Evolutionary conservation across 2,113 vertebrate species (phyloP).

Genomic region (Craseonycteris thonglongyai): DNA sequence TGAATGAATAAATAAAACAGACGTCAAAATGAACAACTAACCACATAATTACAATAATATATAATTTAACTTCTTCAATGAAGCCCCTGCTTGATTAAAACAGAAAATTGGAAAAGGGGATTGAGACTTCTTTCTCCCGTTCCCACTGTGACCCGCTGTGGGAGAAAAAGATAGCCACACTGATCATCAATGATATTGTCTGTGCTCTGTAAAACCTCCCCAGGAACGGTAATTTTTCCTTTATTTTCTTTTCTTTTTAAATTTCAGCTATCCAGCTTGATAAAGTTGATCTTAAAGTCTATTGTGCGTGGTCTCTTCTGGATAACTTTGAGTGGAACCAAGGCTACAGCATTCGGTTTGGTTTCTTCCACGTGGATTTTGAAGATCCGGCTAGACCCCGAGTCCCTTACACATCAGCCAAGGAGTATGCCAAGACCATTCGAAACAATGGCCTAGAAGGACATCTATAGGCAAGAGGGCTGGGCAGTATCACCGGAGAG

Average conservation of each 20-base stretch:
- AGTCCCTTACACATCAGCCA: slow-evolving; percentile 80
- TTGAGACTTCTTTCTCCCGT: neutral
- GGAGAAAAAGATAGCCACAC: neutral
- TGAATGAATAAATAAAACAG: neutral
- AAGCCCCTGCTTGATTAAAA: neutral
- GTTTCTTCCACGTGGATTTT: slow-evolving; percentile 85
- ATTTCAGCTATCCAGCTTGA: slow-evolving; percentile 78
- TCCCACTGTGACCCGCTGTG: neutral
- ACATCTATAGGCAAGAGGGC: neutral
- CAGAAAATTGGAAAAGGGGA: neutral
- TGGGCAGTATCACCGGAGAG: neutral
- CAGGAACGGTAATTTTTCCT: neutral
- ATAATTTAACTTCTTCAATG: neutral
- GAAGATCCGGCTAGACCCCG: slow-evolving; percentile 71
- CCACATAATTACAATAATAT: neutral
- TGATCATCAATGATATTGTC: neutral
- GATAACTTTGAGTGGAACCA: slow-evolving; percentile 86
- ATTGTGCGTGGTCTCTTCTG: slow-evolving; percentile 84
- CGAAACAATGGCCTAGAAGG: slow-evolving; percentile 62
- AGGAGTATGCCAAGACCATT: slow-evolving; percentile 81
- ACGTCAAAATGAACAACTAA: neutral
- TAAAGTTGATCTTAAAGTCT: slow-evolving; percentile 74
- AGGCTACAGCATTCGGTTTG: slow-evolving; percentile 82
- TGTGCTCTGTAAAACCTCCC: neutral
- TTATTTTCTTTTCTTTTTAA: neutral